These are phyloP conservation scores for Mus musculus DNA, from an alignment of 2,113 vertebrate species.

Conservation along the genomic window DNA sequence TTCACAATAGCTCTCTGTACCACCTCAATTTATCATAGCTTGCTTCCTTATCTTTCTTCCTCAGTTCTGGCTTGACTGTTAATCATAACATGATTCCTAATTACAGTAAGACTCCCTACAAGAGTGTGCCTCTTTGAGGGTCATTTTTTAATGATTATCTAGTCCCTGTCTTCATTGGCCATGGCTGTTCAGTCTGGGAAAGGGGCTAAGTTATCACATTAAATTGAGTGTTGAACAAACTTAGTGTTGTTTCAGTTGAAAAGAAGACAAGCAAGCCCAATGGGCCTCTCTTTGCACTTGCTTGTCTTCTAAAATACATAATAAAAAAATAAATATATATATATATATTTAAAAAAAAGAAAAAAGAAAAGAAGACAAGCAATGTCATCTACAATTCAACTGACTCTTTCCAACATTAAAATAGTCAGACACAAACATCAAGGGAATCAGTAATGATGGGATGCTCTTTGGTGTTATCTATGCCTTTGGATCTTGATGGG, in stretches of 20 bases:
- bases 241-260: neutral
- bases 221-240: neutral
- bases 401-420: neutral
- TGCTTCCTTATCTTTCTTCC: neutral
- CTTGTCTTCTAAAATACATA: too few species aligned
- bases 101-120: neutral
- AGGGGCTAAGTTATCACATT: neutral
- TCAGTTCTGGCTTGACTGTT: neutral
- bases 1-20: neutral
- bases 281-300: too few species aligned
- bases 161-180: neutral
- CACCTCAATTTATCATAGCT: neutral
- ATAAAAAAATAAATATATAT: too few species aligned
- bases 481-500: neutral
- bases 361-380: neutral
- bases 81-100: neutral
- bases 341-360: too few species aligned
- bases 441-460: fast-evolving
- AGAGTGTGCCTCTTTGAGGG: neutral
- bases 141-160: neutral
- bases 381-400: neutral
- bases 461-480: neutral
- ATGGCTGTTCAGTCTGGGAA: neutral
- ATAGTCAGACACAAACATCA: neutral
- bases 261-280: neutral